Evolutionary conservation across 2,113 vertebrate species (phyloP), one percentile per base, ranked within the genome.

Genomic region (Spheniscus mendiculus): DNA sequence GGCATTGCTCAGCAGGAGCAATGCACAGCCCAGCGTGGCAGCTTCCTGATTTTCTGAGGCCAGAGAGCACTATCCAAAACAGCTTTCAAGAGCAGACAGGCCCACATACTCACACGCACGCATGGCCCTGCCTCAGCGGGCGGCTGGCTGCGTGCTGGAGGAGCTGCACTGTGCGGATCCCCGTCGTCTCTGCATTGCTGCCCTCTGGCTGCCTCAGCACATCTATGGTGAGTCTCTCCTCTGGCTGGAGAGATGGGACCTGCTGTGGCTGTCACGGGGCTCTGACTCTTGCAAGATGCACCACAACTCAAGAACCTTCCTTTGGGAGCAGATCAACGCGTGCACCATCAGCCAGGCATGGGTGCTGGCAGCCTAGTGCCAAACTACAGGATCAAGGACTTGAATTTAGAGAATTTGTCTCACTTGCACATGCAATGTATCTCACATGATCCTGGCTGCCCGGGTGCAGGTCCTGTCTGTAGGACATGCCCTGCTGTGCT

Each of bases 191-290:
- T 53, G 70, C 92, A 27, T 22, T 95, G 92, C 95, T 96, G 96
- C 93, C 95, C 96, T 94, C 96, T 96, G 96, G 62, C 95, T 97
- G 96, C 83, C 74, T 85, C 42, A 7, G 67, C 70, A 10, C 38
- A 10, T 11, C 79, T 22, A 6, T 0, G 2, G 44, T 3, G 9
- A 10, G 8, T 6, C 9, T 25, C 23, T 55, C 22, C 83, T 72
- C 13, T 4, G 3, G 34, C 17, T 15, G 42, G 3, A 23, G 55
- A 12, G 34, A 15, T 6, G 72, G 11, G 21, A 21, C 18, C 58
- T 40, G 40, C 38, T 3, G 0, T 0, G 1, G 18, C 53, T 44
- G 4, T 2, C 40, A 16, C 0, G 5, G 44, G 29, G 10, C 73
- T 81, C 55, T 49, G 59, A 25, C 50, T 49, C 85, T 30, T 29